These are phyloP conservation scores for Diaprepes abbreviatus DNA, from an alignment of 2,888 invertebrate genomes.

Conservation along the genomic window DNA sequence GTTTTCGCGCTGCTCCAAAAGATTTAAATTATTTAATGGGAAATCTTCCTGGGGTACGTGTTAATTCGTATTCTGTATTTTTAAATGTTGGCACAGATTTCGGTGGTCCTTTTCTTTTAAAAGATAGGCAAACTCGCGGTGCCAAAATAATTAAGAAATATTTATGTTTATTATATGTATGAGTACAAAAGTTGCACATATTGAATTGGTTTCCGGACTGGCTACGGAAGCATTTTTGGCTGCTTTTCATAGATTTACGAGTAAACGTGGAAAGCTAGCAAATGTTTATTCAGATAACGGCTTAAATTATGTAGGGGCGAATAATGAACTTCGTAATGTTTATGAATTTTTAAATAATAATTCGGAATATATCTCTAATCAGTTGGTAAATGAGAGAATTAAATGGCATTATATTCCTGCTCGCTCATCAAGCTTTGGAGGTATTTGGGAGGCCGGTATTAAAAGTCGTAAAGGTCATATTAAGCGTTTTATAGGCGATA, in stretches of 20 bases:
- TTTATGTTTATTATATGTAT: constrained; percentile 53
- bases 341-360: constrained; percentile 20
- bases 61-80: constrained; percentile 14
- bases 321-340: constrained; percentile 26
- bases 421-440: constrained; percentile 49
- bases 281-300: constrained; percentile 26
- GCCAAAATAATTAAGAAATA: constrained; percentile 50
- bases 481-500: constrained; percentile 22
- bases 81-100: constrained; percentile 23
- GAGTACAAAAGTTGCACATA: constrained; percentile 53
- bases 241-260: constrained; percentile 12
- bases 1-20: constrained; percentile 10
- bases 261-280: constrained; percentile 19
- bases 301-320: constrained; percentile 26
- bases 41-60: constrained; percentile 7
- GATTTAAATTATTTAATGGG: constrained; percentile 20
- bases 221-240: constrained; percentile 4
- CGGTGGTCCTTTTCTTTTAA: constrained; percentile 26
- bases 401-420: constrained; percentile 51
- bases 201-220: constrained; percentile 37
- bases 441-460: constrained; percentile 42
- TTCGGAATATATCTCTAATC: constrained; percentile 11
- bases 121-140: constrained; percentile 19
- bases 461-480: constrained; percentile 16
- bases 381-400: no score